phyloP scores from a whole-genome alignment of 2,113 vertebrate species.

The Mohoua ochrocephala region DNA sequence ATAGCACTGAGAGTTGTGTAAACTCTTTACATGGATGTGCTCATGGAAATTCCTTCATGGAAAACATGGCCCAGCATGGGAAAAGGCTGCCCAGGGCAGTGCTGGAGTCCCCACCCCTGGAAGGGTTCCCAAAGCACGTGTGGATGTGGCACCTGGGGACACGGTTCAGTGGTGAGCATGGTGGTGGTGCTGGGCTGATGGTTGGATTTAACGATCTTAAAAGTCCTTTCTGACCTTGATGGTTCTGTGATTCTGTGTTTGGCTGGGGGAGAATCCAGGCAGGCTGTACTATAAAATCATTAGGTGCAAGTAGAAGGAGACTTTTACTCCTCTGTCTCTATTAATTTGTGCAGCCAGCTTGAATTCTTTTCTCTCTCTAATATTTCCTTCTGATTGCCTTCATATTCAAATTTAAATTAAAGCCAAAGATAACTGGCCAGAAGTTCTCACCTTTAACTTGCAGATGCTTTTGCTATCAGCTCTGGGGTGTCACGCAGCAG shows the following conservation, averaged over 20 bases:
- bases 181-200: not conserved
- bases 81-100: not conserved
- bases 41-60: not conserved
- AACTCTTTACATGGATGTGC: not conserved
- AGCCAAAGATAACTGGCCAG: not conserved
- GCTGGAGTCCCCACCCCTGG: not conserved
- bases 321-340: not conserved
- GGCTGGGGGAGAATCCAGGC: not conserved
- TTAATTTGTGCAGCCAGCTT: not conserved
- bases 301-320: not conserved
- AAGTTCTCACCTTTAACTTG: not conserved
- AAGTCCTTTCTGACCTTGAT: not conserved
- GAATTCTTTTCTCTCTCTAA: not conserved
- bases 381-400: not conserved
- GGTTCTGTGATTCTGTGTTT: not conserved
- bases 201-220: not conserved
- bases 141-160: not conserved
- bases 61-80: not conserved
- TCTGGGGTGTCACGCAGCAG: not conserved
- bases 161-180: not conserved
- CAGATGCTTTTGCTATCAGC: not conserved
- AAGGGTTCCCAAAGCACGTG: rapidly evolving
- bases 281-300: not conserved
- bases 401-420: not conserved
- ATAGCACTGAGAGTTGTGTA: not conserved